Evolutionary conservation across 1,140 invertebrate genomes (phyloP).

Genomic region (Andrena cerasifolii): DNA sequence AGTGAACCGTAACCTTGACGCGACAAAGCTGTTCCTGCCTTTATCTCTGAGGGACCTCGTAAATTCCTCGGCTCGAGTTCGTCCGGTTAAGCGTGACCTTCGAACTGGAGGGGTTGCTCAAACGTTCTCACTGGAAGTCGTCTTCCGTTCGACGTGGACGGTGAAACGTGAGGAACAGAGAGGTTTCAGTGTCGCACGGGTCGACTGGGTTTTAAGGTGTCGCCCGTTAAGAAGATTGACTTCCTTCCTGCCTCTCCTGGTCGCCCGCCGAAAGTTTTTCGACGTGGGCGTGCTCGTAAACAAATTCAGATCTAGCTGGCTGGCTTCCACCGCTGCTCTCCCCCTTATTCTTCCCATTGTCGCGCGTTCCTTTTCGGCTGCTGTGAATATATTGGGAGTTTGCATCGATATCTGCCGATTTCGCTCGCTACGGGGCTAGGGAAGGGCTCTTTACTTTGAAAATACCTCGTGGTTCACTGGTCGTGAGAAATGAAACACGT

Average conservation of each 20-base stretch:
- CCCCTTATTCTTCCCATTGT: slow-evolving; percentile 21
- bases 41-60: background rate
- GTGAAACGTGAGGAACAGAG: background rate
- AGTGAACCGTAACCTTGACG: background rate
- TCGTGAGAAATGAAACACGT: too few species aligned
- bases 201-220: background rate
- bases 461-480: background rate
- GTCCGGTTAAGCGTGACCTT: background rate
- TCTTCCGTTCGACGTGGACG: background rate
- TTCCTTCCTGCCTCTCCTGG: slow-evolving; percentile 36
- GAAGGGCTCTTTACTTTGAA: background rate
- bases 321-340: slow-evolving; percentile 29
- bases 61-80: slow-evolving; percentile 4
- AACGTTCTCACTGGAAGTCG: too few species aligned
- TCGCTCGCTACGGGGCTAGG: too few species aligned
- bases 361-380: slow-evolving; percentile 13
- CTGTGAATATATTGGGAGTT: background rate
- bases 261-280: slow-evolving; percentile 39
- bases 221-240: slow-evolving; percentile 47
- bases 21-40: background rate
- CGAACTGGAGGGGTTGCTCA: background rate
- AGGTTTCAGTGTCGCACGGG: background rate
- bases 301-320: slow-evolving; percentile 50
- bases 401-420: background rate
- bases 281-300: slow-evolving; percentile 40